Percentiles rank a stretch among this genome's conserved stretches.
phyloP scores from a whole-genome alignment of 2,797 vertebrate species.

The Trachops cirrhosus region DNA sequence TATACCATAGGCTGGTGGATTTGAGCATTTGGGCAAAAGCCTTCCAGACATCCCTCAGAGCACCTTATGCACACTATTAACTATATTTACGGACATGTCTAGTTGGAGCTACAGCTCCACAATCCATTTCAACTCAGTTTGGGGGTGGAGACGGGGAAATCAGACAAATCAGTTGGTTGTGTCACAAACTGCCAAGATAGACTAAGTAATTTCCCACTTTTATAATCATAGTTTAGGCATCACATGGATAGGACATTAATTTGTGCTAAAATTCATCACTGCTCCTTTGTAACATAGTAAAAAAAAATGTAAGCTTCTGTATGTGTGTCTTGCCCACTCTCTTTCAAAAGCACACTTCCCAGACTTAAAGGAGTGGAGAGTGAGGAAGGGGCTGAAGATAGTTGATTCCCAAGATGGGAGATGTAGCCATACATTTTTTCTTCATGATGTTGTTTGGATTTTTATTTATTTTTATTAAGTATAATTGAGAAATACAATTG shows the following conservation, averaged over 20 bases:
- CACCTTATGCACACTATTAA: not conserved
- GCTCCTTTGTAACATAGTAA: not conserved
- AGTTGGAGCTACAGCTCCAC: not conserved
- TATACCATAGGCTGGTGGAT: not conserved
- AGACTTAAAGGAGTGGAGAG: not conserved
- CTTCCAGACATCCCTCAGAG: not conserved
- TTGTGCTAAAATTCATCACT: not conserved
- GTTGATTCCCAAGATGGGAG: not conserved
- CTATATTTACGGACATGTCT: not conserved
- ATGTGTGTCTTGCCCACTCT: not conserved
- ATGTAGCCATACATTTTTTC: not conserved
- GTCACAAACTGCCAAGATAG: not conserved
- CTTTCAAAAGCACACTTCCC: not conserved
- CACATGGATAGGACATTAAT: not conserved
- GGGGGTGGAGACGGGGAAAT: not conserved
- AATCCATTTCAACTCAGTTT: not conserved
- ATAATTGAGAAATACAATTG: not conserved
- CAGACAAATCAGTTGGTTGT: not conserved
- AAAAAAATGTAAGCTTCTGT: not conserved
- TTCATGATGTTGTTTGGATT: not conserved
- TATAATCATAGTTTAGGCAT: not conserved
- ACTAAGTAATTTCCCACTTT: not conserved
- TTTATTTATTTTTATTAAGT: not conserved
- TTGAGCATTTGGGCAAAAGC: not conserved
- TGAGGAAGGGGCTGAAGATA: not conserved